These are phyloP conservation scores for Oostethus manadensis DNA, from an alignment of 2,113 vertebrate genomes.

Conservation along the genomic window DNA sequence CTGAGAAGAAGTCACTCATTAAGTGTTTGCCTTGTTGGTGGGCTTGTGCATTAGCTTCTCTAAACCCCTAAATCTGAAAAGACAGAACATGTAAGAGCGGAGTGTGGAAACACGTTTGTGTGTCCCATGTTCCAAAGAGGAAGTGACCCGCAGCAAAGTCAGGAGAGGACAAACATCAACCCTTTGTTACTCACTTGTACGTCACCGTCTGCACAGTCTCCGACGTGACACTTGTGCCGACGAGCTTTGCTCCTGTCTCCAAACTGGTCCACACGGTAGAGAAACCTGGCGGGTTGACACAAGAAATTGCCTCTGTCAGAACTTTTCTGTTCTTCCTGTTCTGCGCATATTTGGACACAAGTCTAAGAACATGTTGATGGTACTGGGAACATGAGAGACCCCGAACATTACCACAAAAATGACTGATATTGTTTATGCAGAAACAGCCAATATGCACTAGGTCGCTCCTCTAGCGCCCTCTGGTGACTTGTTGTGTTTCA, in stretches of 20 bases:
- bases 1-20: neutral
- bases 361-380: too few relatives aligned
- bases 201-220: constrained; percentile 88
- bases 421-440: too few relatives aligned
- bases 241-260: constrained; percentile 85
- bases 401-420: too few relatives aligned
- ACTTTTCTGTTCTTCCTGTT: neutral
- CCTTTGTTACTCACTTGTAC: constrained; percentile 81
- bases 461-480: too few relatives aligned
- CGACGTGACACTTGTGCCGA: constrained; percentile 83
- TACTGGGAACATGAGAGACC: too few relatives aligned
- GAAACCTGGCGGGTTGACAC: constrained; percentile 73
- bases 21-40: constrained; percentile 23
- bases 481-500: too few relatives aligned
- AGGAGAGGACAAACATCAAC: neutral
- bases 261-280: constrained; percentile 89
- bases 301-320: neutral
- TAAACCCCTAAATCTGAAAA: constrained; percentile 74
- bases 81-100: constrained; percentile 12
- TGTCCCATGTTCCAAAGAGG: neutral
- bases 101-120: constrained; percentile 35
- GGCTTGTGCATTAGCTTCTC: constrained; percentile 58
- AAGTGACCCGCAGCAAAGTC: neutral
- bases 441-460: too few relatives aligned
- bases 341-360: too few relatives aligned